Base-by-base conservation (phyloP, 2,797 vertebrate species). In the Bovichtus diacanthus region DNA sequence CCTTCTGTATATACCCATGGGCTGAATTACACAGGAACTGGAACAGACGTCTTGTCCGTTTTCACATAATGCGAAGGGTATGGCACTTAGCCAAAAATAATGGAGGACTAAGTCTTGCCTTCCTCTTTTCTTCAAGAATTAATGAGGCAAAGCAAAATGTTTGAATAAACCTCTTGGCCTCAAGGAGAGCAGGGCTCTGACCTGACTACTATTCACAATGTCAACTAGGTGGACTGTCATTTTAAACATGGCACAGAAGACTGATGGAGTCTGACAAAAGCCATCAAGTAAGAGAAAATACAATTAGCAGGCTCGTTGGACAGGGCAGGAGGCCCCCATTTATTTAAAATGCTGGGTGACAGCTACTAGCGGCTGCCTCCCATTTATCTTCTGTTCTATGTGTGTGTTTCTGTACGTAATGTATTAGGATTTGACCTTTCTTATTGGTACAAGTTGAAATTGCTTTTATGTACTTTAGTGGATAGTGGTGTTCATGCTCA, bases 281-380 rank as follows among this genome's bases (percentile, higher is more conserved):
- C 89, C 88, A 91, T 87, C 89, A 88, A 92, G 91, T 93, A 90
- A 92, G 92, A 95, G 88, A 95, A 94, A 94, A 95, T 92, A 94
- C 93, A 95, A 96, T 96, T 96, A 95, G 93, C 75, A 76, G 93
- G 92, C 90, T 93, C 89, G 90, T 91, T 95, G 93, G 93, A 94
- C 87, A 90, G 90, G 91, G 87, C 91, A 92, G 76, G 70, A 84
- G 84, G 85, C 83, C 78, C 68, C 92, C 92, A 95, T 96, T 94
- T 91, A 93, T 95, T 95, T 91, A 91, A 93, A 92, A 83, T 80
- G 85, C 81, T 59, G 70, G 74, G 44, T 94, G 95, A 95, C 94
- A 94, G 92, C 83, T 82, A 59, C 72, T 83, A 70, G 82, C 84
- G 78, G 76, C 77, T 82, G 83, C 84, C 76, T 83, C 74, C 64